Base-by-base conservation (phyloP, 2,888 invertebrate species). In the Abrostola tripartita region DNA sequence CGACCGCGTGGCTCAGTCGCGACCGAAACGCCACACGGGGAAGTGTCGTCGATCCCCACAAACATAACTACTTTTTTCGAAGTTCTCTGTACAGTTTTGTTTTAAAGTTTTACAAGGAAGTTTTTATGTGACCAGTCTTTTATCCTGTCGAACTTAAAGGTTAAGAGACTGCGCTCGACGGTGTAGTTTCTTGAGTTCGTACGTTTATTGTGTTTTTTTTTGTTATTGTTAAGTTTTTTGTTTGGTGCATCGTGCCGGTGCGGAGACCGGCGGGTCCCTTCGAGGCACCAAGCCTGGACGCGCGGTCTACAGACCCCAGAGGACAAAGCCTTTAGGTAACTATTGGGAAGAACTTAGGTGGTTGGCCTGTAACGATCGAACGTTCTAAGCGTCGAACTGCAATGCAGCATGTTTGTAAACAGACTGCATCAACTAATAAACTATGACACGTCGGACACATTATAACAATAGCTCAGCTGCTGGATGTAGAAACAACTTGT, bases 181-280 rank as follows among this genome's bases (percentile, higher is more conserved):
- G 92, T 90, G 91, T 86, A 90, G 90, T 92, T 92, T 87, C 83
- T 88, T 86, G 78, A 90, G 92, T 92, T 94, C 88, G 87, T 90
- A 83, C 90, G 91, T 92, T 90, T 89, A 85, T 89, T 91, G 92
- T 91, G 93, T 93, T 93, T 92, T 92, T 24, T 24, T 94, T 92
- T 92, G 92, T 94, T 93, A 91, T 94, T 94, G 93, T 94, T 94
- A 84, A 93, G 92, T 93, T 94, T 93, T 94, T 93, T 93, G 93
- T 93, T 93, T 93, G 92, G 94, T 94, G 94, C 92, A 93, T 92
- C 93, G 93, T 90, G 92, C 89, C 92, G 92, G 91, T 89, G 85
- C 89, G 89, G 89, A 92, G 92, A 90, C 89, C 91, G 92, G 85
- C 87, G 90, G 71, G 89, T 89, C 88, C 91, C 89, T 87, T 81